A percentile compares a stretch with the other conserved stretches of the same genome.
phyloP scores from a whole-genome alignment of 2,888 invertebrate genomes.

The Sarcophaga subvicina region DNA sequence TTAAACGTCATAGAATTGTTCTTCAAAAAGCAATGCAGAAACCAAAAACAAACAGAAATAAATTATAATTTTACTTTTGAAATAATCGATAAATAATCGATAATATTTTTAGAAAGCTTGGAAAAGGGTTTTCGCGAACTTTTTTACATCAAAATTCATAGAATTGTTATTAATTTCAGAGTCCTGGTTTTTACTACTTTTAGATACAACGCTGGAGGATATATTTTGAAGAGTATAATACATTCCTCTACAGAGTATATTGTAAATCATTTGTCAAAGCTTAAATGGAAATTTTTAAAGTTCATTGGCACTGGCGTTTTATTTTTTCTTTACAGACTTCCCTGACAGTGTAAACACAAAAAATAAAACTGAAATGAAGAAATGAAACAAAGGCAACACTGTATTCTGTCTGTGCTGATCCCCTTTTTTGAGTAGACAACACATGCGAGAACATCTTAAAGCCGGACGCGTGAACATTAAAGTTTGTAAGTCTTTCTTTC shows the following conservation, averaged over 20 bases:
- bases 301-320: slow-evolving; percentile 66
- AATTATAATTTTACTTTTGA: no score
- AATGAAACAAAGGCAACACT: not conserved
- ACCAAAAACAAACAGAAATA: not conserved
- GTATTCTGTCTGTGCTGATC: slow-evolving; percentile 46
- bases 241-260: no score
- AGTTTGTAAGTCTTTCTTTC: slow-evolving; percentile 9
- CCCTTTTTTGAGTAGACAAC: slow-evolving; percentile 47
- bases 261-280: not conserved
- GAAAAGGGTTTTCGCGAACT: no score
- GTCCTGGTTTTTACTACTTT: no score
- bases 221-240: no score
- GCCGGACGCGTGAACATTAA: slow-evolving; percentile 65
- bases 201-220: no score
- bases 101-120: no score
- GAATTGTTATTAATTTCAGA: no score
- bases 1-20: no score
- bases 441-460: slow-evolving; percentile 58
- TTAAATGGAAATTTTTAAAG: slow-evolving; percentile 39
- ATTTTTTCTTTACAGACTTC: slow-evolving; percentile 8
- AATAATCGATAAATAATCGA: no score
- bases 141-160: no score
- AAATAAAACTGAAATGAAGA: slow-evolving; percentile 19
- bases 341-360: not conserved
- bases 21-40: not conserved